Conservation (phyloP, 2,113 vertebrate genomes). For the Lonchura striata region DNA sequence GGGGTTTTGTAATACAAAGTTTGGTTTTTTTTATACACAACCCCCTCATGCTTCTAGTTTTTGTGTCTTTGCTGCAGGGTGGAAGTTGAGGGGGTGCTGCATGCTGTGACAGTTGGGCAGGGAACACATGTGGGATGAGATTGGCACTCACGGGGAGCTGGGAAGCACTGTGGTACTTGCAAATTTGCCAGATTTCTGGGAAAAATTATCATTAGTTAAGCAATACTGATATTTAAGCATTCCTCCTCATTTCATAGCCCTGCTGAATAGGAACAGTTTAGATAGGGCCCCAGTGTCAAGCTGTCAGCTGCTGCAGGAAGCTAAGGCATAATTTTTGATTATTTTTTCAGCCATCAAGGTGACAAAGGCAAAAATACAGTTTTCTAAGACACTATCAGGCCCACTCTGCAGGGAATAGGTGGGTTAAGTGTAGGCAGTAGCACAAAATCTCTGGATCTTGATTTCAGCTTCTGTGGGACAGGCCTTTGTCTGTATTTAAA, state of each 20-base stretch:
- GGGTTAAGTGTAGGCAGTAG: not conserved
- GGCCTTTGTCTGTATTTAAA: not conserved
- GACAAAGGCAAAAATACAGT: not conserved
- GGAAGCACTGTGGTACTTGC: not conserved
- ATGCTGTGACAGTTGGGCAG: not conserved
- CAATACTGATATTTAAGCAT: not conserved
- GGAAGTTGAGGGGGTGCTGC: conserved; percentile 5
- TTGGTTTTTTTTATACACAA: not conserved
- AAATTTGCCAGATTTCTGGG: not conserved
- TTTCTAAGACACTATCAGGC: not conserved
- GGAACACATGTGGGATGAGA: not conserved
- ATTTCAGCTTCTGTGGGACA: not conserved
- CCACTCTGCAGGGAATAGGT: not conserved
- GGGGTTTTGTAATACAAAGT: not conserved
- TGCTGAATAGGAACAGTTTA: not conserved
- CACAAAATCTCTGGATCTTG: not conserved
- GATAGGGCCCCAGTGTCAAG: not conserved
- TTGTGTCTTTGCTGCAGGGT: not conserved
- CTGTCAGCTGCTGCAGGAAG: not conserved
- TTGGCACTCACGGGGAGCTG: not conserved
- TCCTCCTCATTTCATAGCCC: not conserved
- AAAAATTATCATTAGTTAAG: not conserved
- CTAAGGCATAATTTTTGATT: not conserved
- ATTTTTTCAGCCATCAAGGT: not conserved
- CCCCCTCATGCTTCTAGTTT: not conserved